phyloP scores from a whole-genome alignment of 2,888 invertebrate genomes.

The Lochmaea capreae region DNA sequence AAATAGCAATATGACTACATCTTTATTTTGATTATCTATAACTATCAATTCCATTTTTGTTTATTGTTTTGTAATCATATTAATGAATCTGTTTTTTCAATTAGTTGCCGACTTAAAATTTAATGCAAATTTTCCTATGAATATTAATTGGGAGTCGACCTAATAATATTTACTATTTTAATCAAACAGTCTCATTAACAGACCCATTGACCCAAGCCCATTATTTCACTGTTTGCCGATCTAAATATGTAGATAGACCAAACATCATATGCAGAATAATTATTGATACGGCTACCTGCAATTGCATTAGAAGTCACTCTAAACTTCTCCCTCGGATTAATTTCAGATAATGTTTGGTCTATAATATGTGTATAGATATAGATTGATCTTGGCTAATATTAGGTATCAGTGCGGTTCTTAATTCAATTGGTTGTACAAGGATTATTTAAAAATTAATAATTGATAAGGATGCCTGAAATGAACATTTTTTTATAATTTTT shows the following conservation, averaged over 20 bases:
- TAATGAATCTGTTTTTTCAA: background rate
- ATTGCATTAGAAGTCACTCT: slow-evolving; percentile 6
- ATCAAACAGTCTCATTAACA: slow-evolving; percentile 40
- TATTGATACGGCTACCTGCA: slow-evolving; percentile 16
- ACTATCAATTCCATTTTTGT: no score
- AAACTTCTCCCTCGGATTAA: background rate
- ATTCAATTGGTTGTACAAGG: background rate
- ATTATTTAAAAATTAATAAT: background rate
- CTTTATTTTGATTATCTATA: no score
- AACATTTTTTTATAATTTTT: no score
- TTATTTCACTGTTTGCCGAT: slow-evolving; percentile 29
- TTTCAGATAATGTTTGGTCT: background rate
- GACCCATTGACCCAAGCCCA: slow-evolving; percentile 28
- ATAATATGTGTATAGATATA: background rate
- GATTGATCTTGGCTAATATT: slow-evolving; percentile 1
- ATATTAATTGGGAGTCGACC: slow-evolving; percentile 48
- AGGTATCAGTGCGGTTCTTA: background rate
- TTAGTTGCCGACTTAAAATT: slow-evolving; percentile 48
- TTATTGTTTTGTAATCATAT: background rate
- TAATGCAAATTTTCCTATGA: slow-evolving; percentile 54
- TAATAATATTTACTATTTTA: slow-evolving; percentile 44
- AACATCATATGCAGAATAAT: slow-evolving; percentile 25
- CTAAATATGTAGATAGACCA: slow-evolving; percentile 22
- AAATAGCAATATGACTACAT: no score
- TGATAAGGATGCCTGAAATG: background rate